Base-by-base conservation (phyloP, 1,140 invertebrate genomes). In the Rhizoglyphus robini region DNA sequence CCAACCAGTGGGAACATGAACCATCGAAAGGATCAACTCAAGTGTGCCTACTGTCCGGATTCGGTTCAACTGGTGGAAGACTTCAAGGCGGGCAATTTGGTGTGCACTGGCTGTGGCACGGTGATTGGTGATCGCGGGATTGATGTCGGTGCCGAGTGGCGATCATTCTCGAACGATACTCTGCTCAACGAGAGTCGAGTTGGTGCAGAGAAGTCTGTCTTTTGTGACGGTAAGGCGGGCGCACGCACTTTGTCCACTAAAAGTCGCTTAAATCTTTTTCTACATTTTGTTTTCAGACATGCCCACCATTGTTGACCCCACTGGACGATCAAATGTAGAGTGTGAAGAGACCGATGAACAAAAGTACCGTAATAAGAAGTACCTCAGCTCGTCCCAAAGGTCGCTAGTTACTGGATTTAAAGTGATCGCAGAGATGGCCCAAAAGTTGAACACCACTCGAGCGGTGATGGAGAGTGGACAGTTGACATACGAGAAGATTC, bases 401-500 rank as follows among this genome's bases (percentile, higher is more conserved):
- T 18, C 27, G 18, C 2, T 58, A 11, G 25, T 58, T 29, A 27
- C 15, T 27, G 54, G 54, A 2, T 58, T 58, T 32, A 58, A 58
- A 34, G 54, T 23, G 15, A 58, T 58, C 25, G 2, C 54, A n/a
- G 54, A 58, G 15, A 58, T 58, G 54, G 54, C 54, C n/a, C n/a
- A 58, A 34, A 58, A 58, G 25, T 27, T 58, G 2, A 13, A 58
- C n/a, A 34, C 54, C 18, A 46, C 60, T 18, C 34, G 60, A 18
- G n/a, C n/a, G n/a, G n/a, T n/a, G n/a, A n/a, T n/a, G n/a, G n/a
- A n/a, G n/a, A n/a, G n/a, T n/a, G n/a, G 60, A 62, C 18, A 49
- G 32, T 25, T 31, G 38, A 31, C 58, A 46, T n/a, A 49, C 23
- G 25, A 4, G 99, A 98, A 74, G 98, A 99, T 69, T 93, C 95